These are phyloP conservation scores for Cochlearius cochlearius DNA, from an alignment of 2,113 vertebrate species.

Conservation along the genomic window DNA sequence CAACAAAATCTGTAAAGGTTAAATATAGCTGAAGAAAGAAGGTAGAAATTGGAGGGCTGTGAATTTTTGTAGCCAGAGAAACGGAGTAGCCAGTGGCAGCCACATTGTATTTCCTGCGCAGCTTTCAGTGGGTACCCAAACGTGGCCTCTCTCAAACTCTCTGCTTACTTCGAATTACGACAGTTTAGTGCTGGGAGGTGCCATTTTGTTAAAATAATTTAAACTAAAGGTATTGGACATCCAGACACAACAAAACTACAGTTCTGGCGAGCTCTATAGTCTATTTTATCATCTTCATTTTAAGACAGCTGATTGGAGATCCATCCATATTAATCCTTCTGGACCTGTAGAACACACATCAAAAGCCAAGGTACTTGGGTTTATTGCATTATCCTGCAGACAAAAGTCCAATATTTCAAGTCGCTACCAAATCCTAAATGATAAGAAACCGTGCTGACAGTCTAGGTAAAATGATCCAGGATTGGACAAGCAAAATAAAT, in stretches of 20 bases:
- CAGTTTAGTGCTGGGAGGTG: neutral
- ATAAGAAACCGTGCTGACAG: neutral
- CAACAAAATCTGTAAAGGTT: neutral
- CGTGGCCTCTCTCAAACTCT: neutral
- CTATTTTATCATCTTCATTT: neutral
- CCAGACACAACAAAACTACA: neutral
- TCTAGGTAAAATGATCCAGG: neutral
- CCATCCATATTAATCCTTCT: neutral
- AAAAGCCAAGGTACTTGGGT: neutral
- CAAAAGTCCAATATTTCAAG: neutral
- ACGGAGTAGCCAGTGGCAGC: neutral
- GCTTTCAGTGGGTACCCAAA: neutral
- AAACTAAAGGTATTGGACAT: neutral
- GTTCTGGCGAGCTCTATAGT: neutral
- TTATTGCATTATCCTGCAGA: neutral
- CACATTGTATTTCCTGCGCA: neutral
- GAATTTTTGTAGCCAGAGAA: neutral
- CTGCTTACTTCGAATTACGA: neutral
- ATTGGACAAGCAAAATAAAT: neutral
- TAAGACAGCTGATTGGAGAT: neutral
- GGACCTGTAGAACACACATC: neutral
- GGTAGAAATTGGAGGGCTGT: neutral
- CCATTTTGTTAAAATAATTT: neutral
- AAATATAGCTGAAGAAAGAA: neutral
- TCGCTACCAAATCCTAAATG: neutral